Evolutionary conservation across 2,113 vertebrate species (phyloP).

Genomic region (Calyptommatus sinebrachiatus): DNA sequence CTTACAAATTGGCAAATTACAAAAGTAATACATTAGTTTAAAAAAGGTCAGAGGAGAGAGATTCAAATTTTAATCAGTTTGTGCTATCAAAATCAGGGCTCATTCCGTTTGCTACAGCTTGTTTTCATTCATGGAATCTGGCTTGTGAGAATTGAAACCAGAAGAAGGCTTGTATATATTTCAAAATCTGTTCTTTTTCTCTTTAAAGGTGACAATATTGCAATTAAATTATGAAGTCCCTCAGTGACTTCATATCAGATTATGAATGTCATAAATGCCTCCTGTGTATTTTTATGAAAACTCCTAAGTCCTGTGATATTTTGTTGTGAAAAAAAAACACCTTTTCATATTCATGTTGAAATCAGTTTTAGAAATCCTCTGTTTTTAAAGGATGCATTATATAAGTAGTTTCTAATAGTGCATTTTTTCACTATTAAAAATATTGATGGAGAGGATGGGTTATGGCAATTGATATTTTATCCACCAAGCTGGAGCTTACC

Average conservation of each 20-base stretch:
- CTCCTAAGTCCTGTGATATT: neutral
- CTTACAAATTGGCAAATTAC: constrained; percentile 66
- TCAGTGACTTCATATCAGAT: neutral
- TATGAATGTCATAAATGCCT: neutral
- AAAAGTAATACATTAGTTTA: constrained; percentile 66
- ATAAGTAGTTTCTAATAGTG: neutral
- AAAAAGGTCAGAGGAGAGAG: constrained; percentile 60
- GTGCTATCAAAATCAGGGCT: constrained; percentile 59
- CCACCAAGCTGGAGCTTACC: no score
- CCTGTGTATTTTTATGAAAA: neutral
- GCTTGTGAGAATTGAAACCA: constrained; percentile 16
- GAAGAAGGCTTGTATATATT: neutral
- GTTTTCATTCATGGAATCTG: constrained; percentile 43
- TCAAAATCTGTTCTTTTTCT: neutral
- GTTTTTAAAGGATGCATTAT: neutral
- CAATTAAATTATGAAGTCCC: constrained; percentile 33
- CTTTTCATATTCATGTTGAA: neutral
- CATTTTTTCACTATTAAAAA: neutral
- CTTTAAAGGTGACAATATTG: constrained; percentile 49
- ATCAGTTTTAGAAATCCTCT: neutral
- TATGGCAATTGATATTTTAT: no score
- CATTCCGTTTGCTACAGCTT: constrained; percentile 54
- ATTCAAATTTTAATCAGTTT: constrained; percentile 59
- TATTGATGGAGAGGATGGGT: neutral
- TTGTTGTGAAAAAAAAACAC: neutral